Percentiles rank a stretch among this genome's conserved stretches.
Evolutionary conservation across 2,113 vertebrate species (phyloP).

Genomic region (Monopterus albus): DNA sequence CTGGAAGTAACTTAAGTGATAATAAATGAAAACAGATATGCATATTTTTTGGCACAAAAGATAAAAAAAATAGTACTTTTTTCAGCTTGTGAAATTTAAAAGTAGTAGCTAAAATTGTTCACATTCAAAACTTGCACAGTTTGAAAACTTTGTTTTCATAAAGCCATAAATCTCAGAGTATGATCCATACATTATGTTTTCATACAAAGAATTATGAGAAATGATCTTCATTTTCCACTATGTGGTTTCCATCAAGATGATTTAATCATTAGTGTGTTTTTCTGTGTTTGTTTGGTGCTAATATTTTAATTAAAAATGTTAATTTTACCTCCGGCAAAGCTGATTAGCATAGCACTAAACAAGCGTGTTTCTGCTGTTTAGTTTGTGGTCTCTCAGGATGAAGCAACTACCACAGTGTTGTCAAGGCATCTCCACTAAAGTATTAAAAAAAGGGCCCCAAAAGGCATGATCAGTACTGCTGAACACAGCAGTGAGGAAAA

Average conservation of each 20-base stretch:
- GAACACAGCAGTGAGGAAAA: conserved; percentile 60
- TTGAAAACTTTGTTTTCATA: not conserved
- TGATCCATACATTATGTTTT: not conserved
- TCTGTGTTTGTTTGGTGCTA: conserved; percentile 87
- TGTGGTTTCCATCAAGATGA: conserved; percentile 78
- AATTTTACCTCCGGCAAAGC: conserved; percentile 84
- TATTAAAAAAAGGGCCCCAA: conserved; percentile 71
- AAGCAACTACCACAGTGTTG: conserved; percentile 79
- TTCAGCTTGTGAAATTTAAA: not conserved
- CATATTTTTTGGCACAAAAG: conserved; percentile 4
- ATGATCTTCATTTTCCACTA: conserved; percentile 48
- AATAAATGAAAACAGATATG: not conserved
- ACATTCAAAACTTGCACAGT: not conserved
- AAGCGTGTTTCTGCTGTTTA: conserved; percentile 83
- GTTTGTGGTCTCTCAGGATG: conserved; percentile 84
- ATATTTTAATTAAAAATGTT: conserved; percentile 89
- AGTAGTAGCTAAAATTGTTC: not conserved
- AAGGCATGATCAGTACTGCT: conserved; percentile 67
- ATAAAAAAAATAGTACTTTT: not conserved
- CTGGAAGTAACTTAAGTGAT: not conserved
- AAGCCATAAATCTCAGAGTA: too few relatives aligned
- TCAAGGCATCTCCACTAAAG: conserved; percentile 79
- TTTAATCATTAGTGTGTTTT: conserved; percentile 89
- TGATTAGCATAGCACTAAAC: conserved; percentile 85
- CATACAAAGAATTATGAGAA: conserved; percentile 21